phyloP scores from a whole-genome alignment of 2,113 vertebrate genomes.

The Sinocyclocheilus anshuiensis region DNA sequence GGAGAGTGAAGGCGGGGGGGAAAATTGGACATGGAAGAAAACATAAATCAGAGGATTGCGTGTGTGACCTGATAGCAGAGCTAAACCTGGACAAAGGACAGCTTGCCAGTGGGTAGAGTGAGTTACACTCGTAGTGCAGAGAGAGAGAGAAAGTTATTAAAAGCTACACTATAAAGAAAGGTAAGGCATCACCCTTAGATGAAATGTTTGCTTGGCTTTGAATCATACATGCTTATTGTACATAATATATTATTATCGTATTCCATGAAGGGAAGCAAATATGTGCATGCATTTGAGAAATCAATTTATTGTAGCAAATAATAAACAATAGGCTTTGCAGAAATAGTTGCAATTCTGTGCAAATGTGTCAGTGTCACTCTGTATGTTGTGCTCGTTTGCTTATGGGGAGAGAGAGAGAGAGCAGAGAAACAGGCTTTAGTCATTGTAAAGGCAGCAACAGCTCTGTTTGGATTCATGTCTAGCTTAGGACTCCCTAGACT shows the following conservation, averaged over 20 bases:
- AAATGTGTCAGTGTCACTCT: neutral
- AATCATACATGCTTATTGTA: conserved; percentile 3
- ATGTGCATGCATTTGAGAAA: neutral
- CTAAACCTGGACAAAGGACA: conserved; percentile 57
- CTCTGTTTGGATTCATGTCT: conserved; percentile 64
- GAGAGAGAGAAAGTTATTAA: conserved; percentile 42
- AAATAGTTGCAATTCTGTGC: conserved; percentile 1
- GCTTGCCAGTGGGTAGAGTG: conserved; percentile 43
- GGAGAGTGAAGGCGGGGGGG: conserved; percentile 26
- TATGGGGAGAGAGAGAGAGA: conserved; percentile 12
- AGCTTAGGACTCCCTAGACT: conserved; percentile 63
- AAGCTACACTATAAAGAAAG: conserved; percentile 33
- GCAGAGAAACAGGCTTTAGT: conserved; percentile 47
- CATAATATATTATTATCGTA: neutral
- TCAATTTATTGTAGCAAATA: neutral
- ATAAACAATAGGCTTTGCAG: neutral
- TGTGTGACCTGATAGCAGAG: conserved; percentile 53
- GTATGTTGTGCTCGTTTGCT: conserved; percentile 23
- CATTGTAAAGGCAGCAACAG: conserved; percentile 72
- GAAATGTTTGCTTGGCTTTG: conserved; percentile 8
- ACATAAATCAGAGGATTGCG: conserved; percentile 34
- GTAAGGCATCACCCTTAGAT: conserved; percentile 38
- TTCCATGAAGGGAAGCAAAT: neutral
- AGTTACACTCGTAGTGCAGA: conserved; percentile 40
- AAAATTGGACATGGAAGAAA: conserved; percentile 48